Evolutionary conservation across 2,113 vertebrate species (phyloP), one percentile per base, ranked within the genome.

Genomic region (Aramus guarauna): DNA sequence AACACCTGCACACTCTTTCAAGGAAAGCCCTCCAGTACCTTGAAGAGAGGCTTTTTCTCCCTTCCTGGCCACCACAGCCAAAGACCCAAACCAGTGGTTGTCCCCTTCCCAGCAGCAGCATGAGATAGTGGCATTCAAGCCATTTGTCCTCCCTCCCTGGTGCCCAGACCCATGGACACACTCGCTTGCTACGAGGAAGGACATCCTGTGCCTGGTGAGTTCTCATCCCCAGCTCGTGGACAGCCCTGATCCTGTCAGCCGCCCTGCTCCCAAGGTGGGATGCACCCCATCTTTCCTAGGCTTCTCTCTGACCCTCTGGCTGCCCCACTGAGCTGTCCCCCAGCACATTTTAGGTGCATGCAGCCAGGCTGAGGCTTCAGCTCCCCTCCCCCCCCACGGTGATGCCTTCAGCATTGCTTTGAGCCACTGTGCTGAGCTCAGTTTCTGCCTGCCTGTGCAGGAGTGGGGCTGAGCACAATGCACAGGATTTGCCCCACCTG

Each of bases 401-500:
- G 69, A 52, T 29, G 39, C 53, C 73, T 72, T 53, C 85, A 77
- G 60, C 66, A 41, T 37, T 41, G 69, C 77, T 89, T 43, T 90
- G 92, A 91, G 76, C 83, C 1, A 0, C 48, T 68, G 85, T 92
- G 47, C 72, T 3, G 1, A 71, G 60, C 26, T 87, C 4, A 36
- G 39, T 27, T 53, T 50, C 29, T 32, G 29, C 7, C 37, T 88
- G 77, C n/a, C 71, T 1, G 0, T 36, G 45, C 71, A 69, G 67
- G 22, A 87, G 34, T 3, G 0, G 48, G 71, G 55, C 55, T 88
- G 78, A 79, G 67, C 32, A 24, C 14, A 30, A 73, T 36, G 59
- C 72, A 55, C 52, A 72, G 84, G 21, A 22, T 81, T 82, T 75
- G 2, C 15, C 91, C 82, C 96, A 94, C 89, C 94, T 94, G 92